These are phyloP conservation scores for Rhopilema esculentum DNA, from an alignment of 30 jellyfish, hydroid and myxozoan genomes.

Conservation along the genomic window DNA sequence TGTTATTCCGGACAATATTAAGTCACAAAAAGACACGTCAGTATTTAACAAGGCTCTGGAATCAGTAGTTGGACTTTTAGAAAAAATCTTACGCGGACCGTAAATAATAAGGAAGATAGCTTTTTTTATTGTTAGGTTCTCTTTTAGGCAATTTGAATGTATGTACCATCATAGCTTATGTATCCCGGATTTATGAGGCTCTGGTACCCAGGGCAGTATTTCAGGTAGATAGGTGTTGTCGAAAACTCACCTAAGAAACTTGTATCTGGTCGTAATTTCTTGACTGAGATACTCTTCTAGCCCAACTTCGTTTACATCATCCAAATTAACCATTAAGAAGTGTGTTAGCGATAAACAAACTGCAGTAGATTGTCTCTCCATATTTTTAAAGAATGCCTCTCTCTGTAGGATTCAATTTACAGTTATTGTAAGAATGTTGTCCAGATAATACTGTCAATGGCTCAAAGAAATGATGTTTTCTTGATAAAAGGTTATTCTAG, in stretches of 20 bases:
- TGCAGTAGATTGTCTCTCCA: slow-evolving; percentile 63
- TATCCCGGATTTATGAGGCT: no score
- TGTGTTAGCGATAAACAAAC: slow-evolving; percentile 55
- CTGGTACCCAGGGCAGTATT: no score
- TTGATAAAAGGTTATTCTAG: neutral
- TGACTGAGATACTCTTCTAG: slow-evolving; percentile 37
- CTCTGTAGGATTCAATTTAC: slow-evolving; percentile 11
- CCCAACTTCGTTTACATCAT: slow-evolving; percentile 46
- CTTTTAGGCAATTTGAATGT: no score
- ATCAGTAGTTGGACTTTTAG: no score
- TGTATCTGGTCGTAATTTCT: slow-evolving; percentile 32
- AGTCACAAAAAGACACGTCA: no score
- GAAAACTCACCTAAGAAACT: slow-evolving; percentile 32
- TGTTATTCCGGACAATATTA: no score
- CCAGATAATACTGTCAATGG: neutral
- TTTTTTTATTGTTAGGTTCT: no score
- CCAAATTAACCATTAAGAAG: slow-evolving; percentile 52
- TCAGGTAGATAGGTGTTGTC: neutral
- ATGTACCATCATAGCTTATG: no score
- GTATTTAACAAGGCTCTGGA: no score
- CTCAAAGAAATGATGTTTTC: neutral
- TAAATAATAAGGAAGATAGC: no score
- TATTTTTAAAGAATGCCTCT: slow-evolving; percentile 56
- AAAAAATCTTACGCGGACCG: no score
- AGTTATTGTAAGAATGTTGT: neutral